phyloP scores from a whole-genome alignment of 2,888 invertebrate genomes.

The Caenorhabditis sp. region DNA sequence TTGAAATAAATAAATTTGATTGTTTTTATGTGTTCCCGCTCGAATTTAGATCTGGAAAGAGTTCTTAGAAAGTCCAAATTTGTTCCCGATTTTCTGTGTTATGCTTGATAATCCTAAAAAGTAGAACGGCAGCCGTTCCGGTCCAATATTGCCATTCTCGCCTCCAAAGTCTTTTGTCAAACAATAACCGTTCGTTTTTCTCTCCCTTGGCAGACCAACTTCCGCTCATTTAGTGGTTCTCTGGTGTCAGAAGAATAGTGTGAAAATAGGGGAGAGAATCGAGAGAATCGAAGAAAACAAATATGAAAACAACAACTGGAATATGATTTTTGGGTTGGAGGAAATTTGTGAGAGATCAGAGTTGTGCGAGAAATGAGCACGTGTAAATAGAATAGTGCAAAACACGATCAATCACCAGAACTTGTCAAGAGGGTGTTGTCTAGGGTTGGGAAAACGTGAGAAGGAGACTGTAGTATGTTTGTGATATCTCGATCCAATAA shows the following conservation, averaged over 20 bases:
- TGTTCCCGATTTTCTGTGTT: conserved; percentile 3
- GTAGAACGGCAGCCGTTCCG: conserved; percentile 12
- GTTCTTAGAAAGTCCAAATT: no score
- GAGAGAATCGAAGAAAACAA: conserved; percentile 14
- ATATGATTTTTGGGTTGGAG: conserved; percentile 37
- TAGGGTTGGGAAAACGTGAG: neutral
- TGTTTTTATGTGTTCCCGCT: no score
- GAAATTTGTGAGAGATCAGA: neutral
- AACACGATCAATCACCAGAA: conserved; percentile 9
- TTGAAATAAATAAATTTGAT: no score
- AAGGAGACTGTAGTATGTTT: no score
- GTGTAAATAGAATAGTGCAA: conserved; percentile 35
- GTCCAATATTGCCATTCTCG: conserved; percentile 17
- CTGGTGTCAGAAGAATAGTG: conserved; percentile 8
- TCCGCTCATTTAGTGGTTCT: conserved; percentile 46
- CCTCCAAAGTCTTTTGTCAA: conserved; percentile 18
- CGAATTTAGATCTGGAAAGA: no score
- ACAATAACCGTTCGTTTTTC: conserved; percentile 35
- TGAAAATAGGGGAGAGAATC: neutral
- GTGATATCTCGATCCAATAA: neutral
- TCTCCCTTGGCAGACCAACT: conserved; percentile 27
- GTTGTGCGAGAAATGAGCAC: conserved; percentile 35
- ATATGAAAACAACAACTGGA: conserved; percentile 46
- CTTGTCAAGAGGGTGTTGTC: conserved; percentile 9
- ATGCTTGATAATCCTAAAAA: conserved; percentile 12